These are phyloP conservation scores for Zaprionus taronus DNA, from an alignment of 1,140 invertebrate species.

Conservation along the genomic window DNA sequence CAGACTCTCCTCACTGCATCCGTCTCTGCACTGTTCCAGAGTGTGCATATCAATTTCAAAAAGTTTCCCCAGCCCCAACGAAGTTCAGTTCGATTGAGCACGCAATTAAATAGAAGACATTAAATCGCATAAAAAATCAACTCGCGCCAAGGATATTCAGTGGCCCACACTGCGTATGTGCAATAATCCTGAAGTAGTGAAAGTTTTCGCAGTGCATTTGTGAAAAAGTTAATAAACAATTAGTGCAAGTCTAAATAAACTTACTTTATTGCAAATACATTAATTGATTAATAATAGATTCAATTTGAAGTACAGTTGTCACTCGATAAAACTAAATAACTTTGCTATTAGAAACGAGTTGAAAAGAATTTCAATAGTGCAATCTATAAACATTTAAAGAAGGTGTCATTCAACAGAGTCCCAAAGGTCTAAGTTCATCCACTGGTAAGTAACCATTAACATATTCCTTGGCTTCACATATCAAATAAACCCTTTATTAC, in stretches of 20 bases:
- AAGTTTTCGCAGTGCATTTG: background rate
- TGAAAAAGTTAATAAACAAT: constrained; percentile 3
- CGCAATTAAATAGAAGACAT: constrained; percentile 15
- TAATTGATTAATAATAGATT: too few relatives aligned
- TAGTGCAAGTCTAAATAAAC: background rate
- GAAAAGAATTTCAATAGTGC: too few relatives aligned
- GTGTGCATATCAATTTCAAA: constrained; percentile 22
- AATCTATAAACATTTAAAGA: too few relatives aligned
- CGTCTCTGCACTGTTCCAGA: constrained; percentile 17
- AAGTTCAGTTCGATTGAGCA: constrained; percentile 3
- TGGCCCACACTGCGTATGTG: constrained; percentile 20
- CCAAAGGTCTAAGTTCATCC: too few relatives aligned
- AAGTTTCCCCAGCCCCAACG: background rate
- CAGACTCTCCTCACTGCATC: background rate
- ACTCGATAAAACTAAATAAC: too few relatives aligned
- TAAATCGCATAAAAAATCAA: background rate
- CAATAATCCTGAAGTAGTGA: background rate
- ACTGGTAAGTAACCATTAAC: too few relatives aligned
- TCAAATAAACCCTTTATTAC: too few relatives aligned
- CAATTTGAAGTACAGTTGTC: too few relatives aligned
- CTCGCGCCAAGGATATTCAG: background rate
- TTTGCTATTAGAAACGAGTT: too few relatives aligned
- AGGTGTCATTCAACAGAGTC: too few relatives aligned
- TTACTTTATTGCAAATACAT: too few relatives aligned
- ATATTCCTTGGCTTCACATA: too few relatives aligned